Percentiles rank a stretch among this genome's conserved stretches.
These are phyloP conservation scores for Agriotes lineatus DNA, from an alignment of 2,888 invertebrate species.

Conservation along the genomic window DNA sequence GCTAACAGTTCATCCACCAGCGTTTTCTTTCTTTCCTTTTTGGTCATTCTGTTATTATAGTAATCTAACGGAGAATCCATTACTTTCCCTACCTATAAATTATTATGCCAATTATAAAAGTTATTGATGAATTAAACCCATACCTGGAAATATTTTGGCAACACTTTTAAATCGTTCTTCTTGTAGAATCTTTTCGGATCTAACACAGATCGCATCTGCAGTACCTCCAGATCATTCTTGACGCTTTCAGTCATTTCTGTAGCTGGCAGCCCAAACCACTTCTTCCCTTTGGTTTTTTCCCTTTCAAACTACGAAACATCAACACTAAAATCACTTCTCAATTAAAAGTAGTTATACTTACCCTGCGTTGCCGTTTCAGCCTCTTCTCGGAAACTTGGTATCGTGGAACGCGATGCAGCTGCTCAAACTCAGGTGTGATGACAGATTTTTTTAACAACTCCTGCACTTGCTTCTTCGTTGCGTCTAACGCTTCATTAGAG, in stretches of 20 bases:
- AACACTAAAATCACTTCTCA: too few species aligned
- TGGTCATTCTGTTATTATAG: conserved; percentile 85
- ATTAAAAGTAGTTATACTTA: conserved; percentile 57
- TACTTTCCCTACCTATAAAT: conserved; percentile 78
- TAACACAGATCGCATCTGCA: conserved; percentile 92
- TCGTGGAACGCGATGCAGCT: conserved; percentile 72
- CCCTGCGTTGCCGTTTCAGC: conserved; percentile 71
- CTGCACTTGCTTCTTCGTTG: conserved; percentile 64
- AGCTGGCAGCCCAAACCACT: conserved; percentile 92
- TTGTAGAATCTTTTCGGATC: conserved; percentile 97
- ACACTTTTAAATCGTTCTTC: conserved; percentile 85
- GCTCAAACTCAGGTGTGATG: conserved; percentile 76
- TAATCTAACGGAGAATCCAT: conserved; percentile 90
- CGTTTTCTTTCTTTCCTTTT: conserved; percentile 88
- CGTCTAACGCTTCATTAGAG: conserved; percentile 57
- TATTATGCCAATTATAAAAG: neutral
- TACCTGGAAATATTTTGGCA: conserved; percentile 96
- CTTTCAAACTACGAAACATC: conserved; percentile 69
- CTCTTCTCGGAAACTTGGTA: conserved; percentile 71
- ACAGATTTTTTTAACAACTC: conserved; percentile 74
- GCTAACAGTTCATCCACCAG: conserved; percentile 94
- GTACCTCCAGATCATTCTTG: conserved; percentile 86
- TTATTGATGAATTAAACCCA: too few species aligned
- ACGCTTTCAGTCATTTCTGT: conserved; percentile 91
- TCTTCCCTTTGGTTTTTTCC: conserved; percentile 73